phyloP scores from a whole-genome alignment of 2,113 vertebrate genomes.

The Romanogobio albipinnatus region DNA sequence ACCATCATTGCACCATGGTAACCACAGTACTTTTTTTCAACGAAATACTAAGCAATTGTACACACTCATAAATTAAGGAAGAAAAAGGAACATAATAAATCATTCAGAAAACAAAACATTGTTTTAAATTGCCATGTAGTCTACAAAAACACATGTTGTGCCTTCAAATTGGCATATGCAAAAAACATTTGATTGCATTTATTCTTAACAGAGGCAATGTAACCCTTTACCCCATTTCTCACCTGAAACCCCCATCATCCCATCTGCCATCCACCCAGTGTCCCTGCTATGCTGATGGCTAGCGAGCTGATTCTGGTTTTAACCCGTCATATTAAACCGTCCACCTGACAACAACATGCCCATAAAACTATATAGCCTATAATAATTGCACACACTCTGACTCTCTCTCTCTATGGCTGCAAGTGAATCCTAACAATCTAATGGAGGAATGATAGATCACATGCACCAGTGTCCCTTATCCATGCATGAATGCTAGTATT shows the following conservation, averaged over 20 bases:
- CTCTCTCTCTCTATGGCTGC: not conserved
- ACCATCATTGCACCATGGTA: not conserved
- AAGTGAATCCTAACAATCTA: not conserved
- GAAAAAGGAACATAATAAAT: not conserved
- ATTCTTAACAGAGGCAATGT: not conserved
- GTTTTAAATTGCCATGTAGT: not conserved
- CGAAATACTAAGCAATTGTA: not conserved
- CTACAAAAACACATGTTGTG: not conserved
- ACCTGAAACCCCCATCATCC: slow-evolving; percentile 12
- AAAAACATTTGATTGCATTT: not conserved
- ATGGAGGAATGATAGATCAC: not conserved
- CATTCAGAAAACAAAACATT: not conserved
- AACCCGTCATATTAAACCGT: not conserved
- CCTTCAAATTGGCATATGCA: not conserved
- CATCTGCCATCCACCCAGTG: slow-evolving; percentile 28
- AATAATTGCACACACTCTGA: not conserved
- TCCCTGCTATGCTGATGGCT: slow-evolving; percentile 41
- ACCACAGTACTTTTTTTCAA: not conserved
- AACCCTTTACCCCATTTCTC: not conserved
- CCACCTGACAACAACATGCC: not conserved
- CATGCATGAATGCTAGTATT: slow-evolving; percentile 28
- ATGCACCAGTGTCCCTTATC: not conserved
- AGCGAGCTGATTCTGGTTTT: slow-evolving; percentile 65
- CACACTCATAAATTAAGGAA: not conserved
- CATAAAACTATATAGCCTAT: not conserved